phyloP scores from a whole-genome alignment of 2,113 vertebrate genomes.

The Scortum barcoo region DNA sequence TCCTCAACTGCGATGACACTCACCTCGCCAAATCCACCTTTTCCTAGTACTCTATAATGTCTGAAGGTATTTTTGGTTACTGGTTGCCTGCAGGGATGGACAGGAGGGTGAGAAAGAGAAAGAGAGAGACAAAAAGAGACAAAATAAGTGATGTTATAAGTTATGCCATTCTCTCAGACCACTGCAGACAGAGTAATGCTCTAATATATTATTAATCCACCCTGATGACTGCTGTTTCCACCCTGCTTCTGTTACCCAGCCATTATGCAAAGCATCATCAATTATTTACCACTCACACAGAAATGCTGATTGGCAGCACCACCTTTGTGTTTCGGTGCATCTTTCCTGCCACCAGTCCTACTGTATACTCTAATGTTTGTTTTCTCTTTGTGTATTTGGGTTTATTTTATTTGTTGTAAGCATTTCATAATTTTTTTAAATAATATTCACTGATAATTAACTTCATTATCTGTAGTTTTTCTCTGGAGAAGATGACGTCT shows the following conservation, averaged over 20 bases:
- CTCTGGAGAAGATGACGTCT: not conserved
- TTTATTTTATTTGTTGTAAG: not conserved
- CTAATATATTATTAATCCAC: conserved; percentile 72
- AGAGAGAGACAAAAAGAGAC: conserved; percentile 26
- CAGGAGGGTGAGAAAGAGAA: conserved; percentile 46
- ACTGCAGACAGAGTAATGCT: conserved; percentile 69
- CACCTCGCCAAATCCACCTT: conserved; percentile 97
- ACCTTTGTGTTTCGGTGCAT: conserved; percentile 40
- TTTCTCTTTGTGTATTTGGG: not conserved
- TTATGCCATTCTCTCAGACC: conserved; percentile 50
- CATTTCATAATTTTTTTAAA: not conserved
- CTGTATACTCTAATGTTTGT: not conserved
- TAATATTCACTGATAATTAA: not conserved
- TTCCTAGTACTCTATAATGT: conserved; percentile 94
- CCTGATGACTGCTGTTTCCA: conserved; percentile 64
- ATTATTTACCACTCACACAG: conserved; percentile 67
- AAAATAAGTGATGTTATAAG: conserved; percentile 24
- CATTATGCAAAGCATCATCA: conserved; percentile 69
- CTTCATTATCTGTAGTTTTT: not conserved
- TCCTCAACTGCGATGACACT: conserved; percentile 70
- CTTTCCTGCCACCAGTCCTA: not conserved
- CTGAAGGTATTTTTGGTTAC: conserved; percentile 95
- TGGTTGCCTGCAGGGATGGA: conserved; percentile 87
- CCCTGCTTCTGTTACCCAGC: conserved; percentile 48
- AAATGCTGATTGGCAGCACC: conserved; percentile 49